Conservation (phyloP, 1,140 invertebrate species). For the Matsumurasca onukii region DNA sequence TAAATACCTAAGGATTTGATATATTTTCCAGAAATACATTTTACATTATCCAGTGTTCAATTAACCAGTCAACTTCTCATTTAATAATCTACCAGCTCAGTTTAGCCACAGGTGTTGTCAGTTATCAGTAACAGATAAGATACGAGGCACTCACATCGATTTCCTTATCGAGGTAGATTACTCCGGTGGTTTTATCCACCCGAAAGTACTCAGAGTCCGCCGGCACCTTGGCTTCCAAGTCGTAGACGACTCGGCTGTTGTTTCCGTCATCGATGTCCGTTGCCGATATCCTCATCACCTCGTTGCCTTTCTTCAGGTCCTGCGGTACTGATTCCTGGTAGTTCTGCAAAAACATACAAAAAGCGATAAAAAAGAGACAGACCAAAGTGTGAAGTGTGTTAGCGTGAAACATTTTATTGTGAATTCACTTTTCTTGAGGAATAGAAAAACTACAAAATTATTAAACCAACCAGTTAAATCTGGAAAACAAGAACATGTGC, state of each 20-base stretch:
- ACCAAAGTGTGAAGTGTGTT: too few species aligned
- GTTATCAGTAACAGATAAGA: too few species aligned
- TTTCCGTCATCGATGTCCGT: conserved; percentile 86
- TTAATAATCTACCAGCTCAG: too few species aligned
- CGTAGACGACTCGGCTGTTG: conserved; percentile 73
- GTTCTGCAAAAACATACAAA: conserved; percentile 52
- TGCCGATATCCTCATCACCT: conserved; percentile 85
- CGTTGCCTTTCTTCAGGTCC: conserved; percentile 64
- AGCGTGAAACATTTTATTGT: neutral
- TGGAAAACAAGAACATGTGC: too few species aligned
- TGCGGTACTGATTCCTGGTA: conserved; percentile 74
- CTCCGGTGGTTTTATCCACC: conserved; percentile 73
- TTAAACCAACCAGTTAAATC: too few species aligned
- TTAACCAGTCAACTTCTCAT: too few species aligned
- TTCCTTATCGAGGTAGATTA: conserved; percentile 71
- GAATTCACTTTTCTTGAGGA: neutral
- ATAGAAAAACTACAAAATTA: too few species aligned
- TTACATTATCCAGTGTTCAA: too few species aligned
- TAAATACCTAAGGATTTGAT: too few species aligned
- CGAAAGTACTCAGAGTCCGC: conserved; percentile 69
- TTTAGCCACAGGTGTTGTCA: too few species aligned
- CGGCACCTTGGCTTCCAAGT: conserved; percentile 54
- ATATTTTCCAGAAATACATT: too few species aligned
- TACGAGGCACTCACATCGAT: conserved; percentile 69
- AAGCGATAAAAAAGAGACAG: neutral